Evolutionary conservation across 2,113 vertebrate genomes (phyloP).

Genomic region (Osmerus eperlanus): DNA sequence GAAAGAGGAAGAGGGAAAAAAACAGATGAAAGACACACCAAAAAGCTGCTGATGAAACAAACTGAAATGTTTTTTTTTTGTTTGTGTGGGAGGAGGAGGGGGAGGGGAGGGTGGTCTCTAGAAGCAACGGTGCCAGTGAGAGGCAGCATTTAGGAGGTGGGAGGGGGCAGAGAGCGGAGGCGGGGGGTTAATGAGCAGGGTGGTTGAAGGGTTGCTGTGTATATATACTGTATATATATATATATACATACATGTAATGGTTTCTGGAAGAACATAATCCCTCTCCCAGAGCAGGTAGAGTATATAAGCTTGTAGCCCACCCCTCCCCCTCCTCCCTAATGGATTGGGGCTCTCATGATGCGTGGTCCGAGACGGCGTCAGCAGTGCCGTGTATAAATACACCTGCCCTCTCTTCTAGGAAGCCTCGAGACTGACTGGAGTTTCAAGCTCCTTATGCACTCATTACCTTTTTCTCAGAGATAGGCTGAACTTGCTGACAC

Average conservation of each 20-base stretch:
- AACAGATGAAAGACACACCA: constrained; percentile 23
- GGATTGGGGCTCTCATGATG: too few relatives aligned
- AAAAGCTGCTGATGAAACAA: constrained; percentile 58
- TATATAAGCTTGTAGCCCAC: constrained; percentile 26
- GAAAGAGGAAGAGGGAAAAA: constrained; percentile 1
- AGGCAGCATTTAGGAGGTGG: not conserved
- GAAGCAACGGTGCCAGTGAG: constrained; percentile 7
- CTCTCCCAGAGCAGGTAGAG: constrained; percentile 38
- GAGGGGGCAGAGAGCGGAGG: constrained; percentile 16
- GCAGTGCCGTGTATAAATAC: constrained; percentile 50
- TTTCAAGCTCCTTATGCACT: too few relatives aligned
- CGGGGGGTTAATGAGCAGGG: too few relatives aligned
- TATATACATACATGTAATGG: too few relatives aligned
- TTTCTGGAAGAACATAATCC: constrained; percentile 11
- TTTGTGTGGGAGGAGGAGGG: constrained; percentile 27
- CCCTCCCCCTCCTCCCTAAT: not conserved
- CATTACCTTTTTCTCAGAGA: too few relatives aligned
- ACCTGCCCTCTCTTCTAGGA: constrained; percentile 67
- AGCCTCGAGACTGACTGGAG: constrained; percentile 31
- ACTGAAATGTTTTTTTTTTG: constrained; percentile 52
- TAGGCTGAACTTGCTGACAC: not conserved
- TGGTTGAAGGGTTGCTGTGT: too few relatives aligned
- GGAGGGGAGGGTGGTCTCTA: constrained; percentile 2
- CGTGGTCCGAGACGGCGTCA: too few relatives aligned
- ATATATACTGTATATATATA: too few relatives aligned